These are phyloP conservation scores for Phrixothrix hirtus DNA, from an alignment of 2,888 invertebrate species.

Conservation along the genomic window DNA sequence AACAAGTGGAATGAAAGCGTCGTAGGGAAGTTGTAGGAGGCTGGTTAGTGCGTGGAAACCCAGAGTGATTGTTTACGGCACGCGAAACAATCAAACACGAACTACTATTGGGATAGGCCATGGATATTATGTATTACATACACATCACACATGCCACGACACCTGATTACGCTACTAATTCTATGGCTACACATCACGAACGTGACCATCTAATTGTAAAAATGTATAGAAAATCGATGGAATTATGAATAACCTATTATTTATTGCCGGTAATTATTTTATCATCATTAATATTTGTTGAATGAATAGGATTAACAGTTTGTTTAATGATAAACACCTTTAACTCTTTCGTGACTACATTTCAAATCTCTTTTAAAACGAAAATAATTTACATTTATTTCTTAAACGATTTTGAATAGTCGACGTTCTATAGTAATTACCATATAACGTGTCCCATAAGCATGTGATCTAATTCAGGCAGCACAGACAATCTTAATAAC, in stretches of 20 bases:
- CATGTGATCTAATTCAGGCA: too few relatives aligned
- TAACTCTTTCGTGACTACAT: too few relatives aligned
- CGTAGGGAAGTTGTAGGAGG: constrained; percentile 32
- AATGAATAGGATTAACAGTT: too few relatives aligned
- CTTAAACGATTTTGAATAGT: too few relatives aligned
- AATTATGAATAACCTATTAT: constrained; percentile 2
- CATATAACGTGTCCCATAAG: too few relatives aligned
- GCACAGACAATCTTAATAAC: too few relatives aligned
- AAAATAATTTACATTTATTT: too few relatives aligned
- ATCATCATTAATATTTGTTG: too few relatives aligned
- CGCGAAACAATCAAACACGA: constrained; percentile 41
- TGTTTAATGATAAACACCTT: too few relatives aligned
- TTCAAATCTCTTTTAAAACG: too few relatives aligned
- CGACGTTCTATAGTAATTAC: too few relatives aligned
- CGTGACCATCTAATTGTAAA: constrained; percentile 21
- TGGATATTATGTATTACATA: constrained; percentile 37
- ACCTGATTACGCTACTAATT: constrained; percentile 36
- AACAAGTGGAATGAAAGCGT: constrained; percentile 26
- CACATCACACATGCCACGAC: constrained; percentile 33
- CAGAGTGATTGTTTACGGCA: constrained; percentile 37
- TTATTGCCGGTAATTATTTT: too few relatives aligned
- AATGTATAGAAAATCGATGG: constrained; percentile 12
- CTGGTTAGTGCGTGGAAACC: constrained; percentile 36
- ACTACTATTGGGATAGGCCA: constrained; percentile 38
- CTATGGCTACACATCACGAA: constrained; percentile 38